These are phyloP conservation scores for Saguinus midas DNA, from an alignment of 2,113 vertebrate genomes.

Conservation along the genomic window DNA sequence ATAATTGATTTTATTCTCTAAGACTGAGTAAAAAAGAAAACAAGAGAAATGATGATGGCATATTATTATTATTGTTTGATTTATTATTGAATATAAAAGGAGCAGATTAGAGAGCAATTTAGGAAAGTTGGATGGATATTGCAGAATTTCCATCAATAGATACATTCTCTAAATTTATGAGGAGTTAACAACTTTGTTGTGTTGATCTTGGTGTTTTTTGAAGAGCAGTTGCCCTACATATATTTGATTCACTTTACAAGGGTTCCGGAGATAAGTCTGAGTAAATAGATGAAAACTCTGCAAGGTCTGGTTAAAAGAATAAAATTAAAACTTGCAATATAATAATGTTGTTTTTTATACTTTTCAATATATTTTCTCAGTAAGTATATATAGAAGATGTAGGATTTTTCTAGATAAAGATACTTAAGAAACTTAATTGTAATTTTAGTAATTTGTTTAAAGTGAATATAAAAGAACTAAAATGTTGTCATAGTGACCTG, in stretches of 20 bases:
- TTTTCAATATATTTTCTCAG: background rate
- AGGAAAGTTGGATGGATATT: background rate
- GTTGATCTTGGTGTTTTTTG: background rate
- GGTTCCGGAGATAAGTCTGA: background rate
- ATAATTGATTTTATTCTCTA: background rate
- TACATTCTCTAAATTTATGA: background rate
- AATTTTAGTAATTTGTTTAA: background rate
- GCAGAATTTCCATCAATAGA: background rate
- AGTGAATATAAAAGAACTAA: background rate
- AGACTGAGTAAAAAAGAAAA: background rate
- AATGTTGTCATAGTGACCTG: background rate
- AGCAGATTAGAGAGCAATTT: background rate
- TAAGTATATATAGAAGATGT: background rate
- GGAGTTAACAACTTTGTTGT: background rate
- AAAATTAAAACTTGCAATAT: background rate
- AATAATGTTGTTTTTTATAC: background rate
- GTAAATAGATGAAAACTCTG: background rate
- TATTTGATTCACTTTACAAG: background rate
- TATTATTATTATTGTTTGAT: background rate
- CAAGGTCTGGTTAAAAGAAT: background rate
- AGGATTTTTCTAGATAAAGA: background rate
- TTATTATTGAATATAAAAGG: background rate
- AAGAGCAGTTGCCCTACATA: background rate
- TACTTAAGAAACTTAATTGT: background rate
- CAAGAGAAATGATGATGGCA: background rate